Evolutionary conservation across 2,797 vertebrate genomes (phyloP).

Genomic region (Ammospiza maritima): DNA sequence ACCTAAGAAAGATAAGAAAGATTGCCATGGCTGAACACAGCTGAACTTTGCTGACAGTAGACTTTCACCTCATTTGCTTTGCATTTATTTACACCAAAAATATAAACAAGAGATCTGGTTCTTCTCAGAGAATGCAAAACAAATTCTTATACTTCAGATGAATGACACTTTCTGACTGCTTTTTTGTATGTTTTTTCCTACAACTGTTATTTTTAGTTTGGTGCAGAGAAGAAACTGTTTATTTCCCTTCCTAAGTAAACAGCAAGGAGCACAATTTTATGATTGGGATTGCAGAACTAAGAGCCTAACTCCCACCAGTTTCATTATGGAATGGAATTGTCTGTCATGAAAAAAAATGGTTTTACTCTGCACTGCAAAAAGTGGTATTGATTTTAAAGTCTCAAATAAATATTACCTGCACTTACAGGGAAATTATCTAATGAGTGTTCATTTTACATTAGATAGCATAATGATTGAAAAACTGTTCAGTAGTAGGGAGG

Average conservation of each 20-base stretch:
- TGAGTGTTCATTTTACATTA: background rate
- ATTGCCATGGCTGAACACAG: background rate
- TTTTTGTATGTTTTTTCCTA: background rate
- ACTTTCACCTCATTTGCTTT: background rate
- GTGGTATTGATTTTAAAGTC: background rate
- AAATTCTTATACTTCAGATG: background rate
- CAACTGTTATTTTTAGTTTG: background rate
- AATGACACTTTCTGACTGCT: background rate
- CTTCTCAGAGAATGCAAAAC: background rate
- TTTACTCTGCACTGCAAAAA: background rate
- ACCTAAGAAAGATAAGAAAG: background rate
- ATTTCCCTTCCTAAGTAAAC: background rate
- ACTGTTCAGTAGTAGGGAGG: background rate
- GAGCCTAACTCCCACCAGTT: background rate
- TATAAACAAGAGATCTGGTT: background rate
- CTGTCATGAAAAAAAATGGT: background rate
- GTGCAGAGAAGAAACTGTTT: background rate
- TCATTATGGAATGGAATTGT: background rate
- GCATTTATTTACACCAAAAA: background rate
- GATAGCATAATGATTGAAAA: background rate
- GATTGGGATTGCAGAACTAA: background rate
- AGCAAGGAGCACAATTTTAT: background rate
- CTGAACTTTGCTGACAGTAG: background rate
- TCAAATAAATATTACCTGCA: background rate
- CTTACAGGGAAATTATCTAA: background rate